A percentile compares a stretch with the other conserved stretches of the same genome.
Conservation (phyloP, 1,140 invertebrate genomes). For the Maconellicoccus hirsutus region DNA sequence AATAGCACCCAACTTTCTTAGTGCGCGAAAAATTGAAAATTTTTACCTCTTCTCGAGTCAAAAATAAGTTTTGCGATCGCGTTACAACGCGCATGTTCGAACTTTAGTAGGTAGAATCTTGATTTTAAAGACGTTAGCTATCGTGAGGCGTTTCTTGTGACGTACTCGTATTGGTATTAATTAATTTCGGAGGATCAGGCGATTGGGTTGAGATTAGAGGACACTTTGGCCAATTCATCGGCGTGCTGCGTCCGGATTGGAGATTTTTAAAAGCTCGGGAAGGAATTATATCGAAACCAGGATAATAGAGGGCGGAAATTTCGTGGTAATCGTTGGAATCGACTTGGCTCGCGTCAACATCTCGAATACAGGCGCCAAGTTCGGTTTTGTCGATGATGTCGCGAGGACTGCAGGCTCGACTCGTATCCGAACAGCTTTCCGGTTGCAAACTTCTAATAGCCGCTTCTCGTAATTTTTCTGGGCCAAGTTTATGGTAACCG, state of each 20-base stretch:
- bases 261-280: constrained; percentile 41
- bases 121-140: background rate
- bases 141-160: background rate
- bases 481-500: constrained; percentile 40
- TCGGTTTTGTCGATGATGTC: constrained; percentile 18
- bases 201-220: constrained; percentile 27
- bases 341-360: constrained; percentile 33
- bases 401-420: constrained; percentile 31
- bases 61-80: background rate
- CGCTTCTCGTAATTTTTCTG: constrained; percentile 44
- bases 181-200: background rate
- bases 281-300: constrained; percentile 38
- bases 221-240: constrained; percentile 30
- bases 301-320: constrained; percentile 24
- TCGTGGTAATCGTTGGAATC: constrained; percentile 44
- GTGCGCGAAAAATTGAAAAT: background rate
- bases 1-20: background rate
- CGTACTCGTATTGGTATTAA: background rate
- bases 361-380: constrained; percentile 3
- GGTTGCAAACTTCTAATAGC: constrained; percentile 42
- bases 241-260: constrained; percentile 30
- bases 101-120: no score
- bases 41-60: background rate
- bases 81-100: no score
- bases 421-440: constrained; percentile 37